Evolutionary conservation across 2,113 vertebrate genomes (phyloP).

Genomic region (Rhipidura dahli): DNA sequence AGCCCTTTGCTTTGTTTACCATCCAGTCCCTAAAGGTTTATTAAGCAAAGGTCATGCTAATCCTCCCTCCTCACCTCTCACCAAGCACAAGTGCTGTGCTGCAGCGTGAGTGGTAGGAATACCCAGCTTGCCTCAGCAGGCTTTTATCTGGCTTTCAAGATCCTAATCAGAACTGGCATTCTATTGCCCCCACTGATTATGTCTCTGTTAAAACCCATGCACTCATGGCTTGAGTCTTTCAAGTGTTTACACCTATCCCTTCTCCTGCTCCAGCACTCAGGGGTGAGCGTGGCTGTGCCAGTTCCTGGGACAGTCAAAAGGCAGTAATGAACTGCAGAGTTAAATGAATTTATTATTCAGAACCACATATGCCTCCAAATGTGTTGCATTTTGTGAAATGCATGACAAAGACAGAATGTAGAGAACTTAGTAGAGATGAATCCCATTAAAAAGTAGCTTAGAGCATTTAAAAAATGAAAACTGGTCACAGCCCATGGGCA

Average conservation of each 20-base stretch:
- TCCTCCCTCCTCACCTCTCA: not conserved
- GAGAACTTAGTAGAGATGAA: not conserved
- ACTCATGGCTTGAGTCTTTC: not conserved
- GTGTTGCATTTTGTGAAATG: not conserved
- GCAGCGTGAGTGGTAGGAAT: slow-evolving; percentile 39
- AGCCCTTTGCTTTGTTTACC: slow-evolving; percentile 39
- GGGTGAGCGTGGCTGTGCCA: not conserved
- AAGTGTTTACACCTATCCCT: not conserved
- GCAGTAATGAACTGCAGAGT: not conserved
- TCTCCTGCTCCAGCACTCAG: not conserved
- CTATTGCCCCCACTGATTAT: slow-evolving; percentile 34
- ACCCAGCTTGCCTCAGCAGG: slow-evolving; percentile 50
- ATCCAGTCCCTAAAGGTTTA: slow-evolving; percentile 48
- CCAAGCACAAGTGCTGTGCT: not conserved
- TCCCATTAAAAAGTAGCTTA: not conserved
- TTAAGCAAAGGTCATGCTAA: slow-evolving; percentile 55
- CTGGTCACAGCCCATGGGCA: not conserved
- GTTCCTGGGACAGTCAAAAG: not conserved
- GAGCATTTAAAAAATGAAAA: not conserved
- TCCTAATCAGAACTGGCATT: slow-evolving; percentile 52
- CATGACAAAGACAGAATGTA: not conserved
- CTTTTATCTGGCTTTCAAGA: slow-evolving; percentile 43
- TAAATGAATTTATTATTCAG: not conserved
- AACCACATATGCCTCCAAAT: not conserved
- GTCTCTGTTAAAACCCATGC: not conserved